Evolutionary conservation across 2,113 vertebrate species (phyloP), one percentile per base, ranked within the genome.

Genomic region (Nothoprocta perdicaria): DNA sequence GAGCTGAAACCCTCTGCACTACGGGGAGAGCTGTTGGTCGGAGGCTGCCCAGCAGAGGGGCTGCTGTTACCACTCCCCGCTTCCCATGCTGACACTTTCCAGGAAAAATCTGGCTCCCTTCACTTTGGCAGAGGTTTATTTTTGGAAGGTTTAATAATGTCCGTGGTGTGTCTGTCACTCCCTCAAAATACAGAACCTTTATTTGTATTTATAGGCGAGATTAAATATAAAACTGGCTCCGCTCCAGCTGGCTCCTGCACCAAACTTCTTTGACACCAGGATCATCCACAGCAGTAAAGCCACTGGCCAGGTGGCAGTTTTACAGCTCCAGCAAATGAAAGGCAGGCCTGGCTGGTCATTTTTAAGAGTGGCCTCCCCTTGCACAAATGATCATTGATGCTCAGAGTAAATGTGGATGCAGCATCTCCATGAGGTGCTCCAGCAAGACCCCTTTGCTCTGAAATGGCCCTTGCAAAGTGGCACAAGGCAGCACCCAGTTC

Each of bases 151-250:
- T 71, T 96, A 95, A 95, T 95, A 96, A 94, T 45, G 84, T 79
- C 91, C 86, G 4, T 87, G 94, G 86, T 88, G 80, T 2, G 66
- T 80, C 91, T 83, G 78, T 88, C 50, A 15, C 90, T 91, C 62
- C 40, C 88, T 91, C 61, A 84, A 96, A 87, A 97, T 90, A 97
- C 68, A 88, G 79, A 76, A 48, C 87, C 73, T 92, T 68, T 95
- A 84, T 96, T 97, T 97, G 92, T 95, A 55, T 96, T 95, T 92
- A 66, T 68, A 74, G 94, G 93, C 89, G 79, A 92, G 93, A 93
- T 96, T 96, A 96, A 97, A 95, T 97, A 95, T 95, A 96, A 97
- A 94, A 93, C 85, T 95, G 92, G 93, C 93, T 41, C 1, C 12
- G 35, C 55, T 95, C 88, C 93, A 94, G 75, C 86, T 95, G 91